These are phyloP conservation scores for Sarcophilus harrisii DNA, from an alignment of 2,797 vertebrate genomes.

Conservation along the genomic window DNA sequence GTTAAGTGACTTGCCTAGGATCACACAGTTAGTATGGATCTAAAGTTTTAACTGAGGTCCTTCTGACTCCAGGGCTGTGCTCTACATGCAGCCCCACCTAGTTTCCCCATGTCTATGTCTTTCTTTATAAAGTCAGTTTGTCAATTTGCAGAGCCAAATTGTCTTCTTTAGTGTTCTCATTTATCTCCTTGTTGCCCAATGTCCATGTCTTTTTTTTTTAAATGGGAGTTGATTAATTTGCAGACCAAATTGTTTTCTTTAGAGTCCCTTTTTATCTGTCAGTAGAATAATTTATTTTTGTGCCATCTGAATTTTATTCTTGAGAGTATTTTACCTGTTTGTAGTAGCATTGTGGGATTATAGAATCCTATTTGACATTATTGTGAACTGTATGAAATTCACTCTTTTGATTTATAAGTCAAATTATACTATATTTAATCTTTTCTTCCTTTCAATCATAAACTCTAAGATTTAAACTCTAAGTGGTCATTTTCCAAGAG, in stretches of 20 bases:
- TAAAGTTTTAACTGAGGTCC: neutral
- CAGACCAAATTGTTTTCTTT: neutral
- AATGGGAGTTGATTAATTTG: neutral
- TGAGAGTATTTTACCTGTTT: neutral
- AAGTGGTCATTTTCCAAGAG: neutral
- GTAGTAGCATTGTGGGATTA: neutral
- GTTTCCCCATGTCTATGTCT: neutral
- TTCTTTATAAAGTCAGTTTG: neutral
- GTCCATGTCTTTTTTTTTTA: neutral
- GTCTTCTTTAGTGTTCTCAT: neutral
- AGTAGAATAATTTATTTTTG: neutral
- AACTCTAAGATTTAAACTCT: neutral
- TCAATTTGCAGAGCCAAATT: neutral
- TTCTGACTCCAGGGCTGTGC: neutral
- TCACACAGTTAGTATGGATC: too few relatives aligned
- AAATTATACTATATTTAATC: neutral
- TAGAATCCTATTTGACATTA: neutral
- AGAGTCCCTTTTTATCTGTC: neutral
- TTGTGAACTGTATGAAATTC: neutral
- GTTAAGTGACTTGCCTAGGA: neutral
- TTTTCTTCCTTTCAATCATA: neutral
- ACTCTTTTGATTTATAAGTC: neutral
- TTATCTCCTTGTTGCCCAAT: neutral
- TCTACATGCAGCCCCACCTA: neutral
- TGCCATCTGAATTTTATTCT: neutral